Evolutionary conservation across 2,797 vertebrate genomes (phyloP).

Genomic region (Capromys pilorides): DNA sequence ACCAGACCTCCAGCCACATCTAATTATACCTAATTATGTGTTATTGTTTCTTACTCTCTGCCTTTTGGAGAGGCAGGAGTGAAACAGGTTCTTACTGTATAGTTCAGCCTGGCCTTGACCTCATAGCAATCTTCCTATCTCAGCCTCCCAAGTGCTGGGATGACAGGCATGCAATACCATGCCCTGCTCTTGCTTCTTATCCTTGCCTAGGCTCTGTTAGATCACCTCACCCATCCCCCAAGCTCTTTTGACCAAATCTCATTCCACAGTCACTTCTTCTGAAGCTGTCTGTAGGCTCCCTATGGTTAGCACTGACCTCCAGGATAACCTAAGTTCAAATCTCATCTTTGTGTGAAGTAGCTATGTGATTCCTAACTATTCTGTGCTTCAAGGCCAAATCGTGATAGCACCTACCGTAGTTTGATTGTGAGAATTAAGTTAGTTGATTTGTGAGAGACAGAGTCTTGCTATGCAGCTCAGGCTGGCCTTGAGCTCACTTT

Average conservation of each 20-base stretch:
- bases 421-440: constrained; percentile 54
- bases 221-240: background rate
- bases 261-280: constrained; percentile 4
- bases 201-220: constrained; percentile 16
- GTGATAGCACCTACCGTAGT: background rate
- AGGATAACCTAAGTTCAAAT: constrained; percentile 27
- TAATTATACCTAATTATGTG: constrained; percentile 45
- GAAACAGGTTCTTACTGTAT: background rate
- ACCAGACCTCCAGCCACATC: background rate
- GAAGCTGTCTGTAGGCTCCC: background rate
- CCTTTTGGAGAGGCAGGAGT: background rate
- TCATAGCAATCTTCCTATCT: background rate
- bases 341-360: background rate
- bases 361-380: constrained; percentile 9
- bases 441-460: constrained; percentile 3
- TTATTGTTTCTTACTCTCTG: background rate
- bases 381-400: constrained; percentile 33
- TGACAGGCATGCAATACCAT: background rate
- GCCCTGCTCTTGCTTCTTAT: background rate
- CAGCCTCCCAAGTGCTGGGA: background rate
- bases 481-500: no score
- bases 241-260: background rate
- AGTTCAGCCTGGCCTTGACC: background rate
- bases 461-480: no score
- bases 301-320: background rate